These are phyloP conservation scores for Solenopsis invicta DNA, from an alignment of 1,140 invertebrate species.

Conservation along the genomic window DNA sequence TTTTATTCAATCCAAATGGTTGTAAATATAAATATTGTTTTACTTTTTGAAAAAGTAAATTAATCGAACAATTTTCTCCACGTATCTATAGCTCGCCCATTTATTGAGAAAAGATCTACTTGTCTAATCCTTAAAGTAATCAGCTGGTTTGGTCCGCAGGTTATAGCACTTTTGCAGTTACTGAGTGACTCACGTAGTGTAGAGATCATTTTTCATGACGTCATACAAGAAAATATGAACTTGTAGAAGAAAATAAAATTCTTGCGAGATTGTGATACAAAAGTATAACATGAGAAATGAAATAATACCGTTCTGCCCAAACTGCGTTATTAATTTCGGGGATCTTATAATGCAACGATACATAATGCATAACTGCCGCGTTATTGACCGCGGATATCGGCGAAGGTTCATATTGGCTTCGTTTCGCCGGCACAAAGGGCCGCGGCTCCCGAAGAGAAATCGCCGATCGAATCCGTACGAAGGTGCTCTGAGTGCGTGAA, in stretches of 20 bases:
- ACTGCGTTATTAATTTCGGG: slow-evolving; percentile 25
- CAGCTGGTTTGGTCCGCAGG: too few species aligned
- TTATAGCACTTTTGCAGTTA: too few species aligned
- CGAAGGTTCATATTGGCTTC: slow-evolving; percentile 41
- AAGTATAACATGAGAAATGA: neutral
- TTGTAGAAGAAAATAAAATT: neutral
- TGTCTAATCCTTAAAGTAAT: too few species aligned
- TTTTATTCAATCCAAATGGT: too few species aligned
- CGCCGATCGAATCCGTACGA: slow-evolving; percentile 63
- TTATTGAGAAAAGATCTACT: too few species aligned
- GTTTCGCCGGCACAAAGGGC: slow-evolving; percentile 48
- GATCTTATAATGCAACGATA: slow-evolving; percentile 23
- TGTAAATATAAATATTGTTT: too few species aligned
- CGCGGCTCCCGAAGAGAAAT: slow-evolving; percentile 73
- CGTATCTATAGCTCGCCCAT: too few species aligned
- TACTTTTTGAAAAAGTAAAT: neutral
- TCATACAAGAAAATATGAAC: neutral
- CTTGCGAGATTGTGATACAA: slow-evolving; percentile 7
- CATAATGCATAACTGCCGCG: slow-evolving; percentile 44
- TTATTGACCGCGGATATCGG: slow-evolving; percentile 54
- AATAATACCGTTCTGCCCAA: neutral
- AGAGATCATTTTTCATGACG: neutral
- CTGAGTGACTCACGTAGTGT: too few species aligned
- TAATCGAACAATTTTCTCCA: too few species aligned
- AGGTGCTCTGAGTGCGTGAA: slow-evolving; percentile 70